phyloP scores from a whole-genome alignment of 1,140 invertebrate genomes.

The Augochlora pura region DNA sequence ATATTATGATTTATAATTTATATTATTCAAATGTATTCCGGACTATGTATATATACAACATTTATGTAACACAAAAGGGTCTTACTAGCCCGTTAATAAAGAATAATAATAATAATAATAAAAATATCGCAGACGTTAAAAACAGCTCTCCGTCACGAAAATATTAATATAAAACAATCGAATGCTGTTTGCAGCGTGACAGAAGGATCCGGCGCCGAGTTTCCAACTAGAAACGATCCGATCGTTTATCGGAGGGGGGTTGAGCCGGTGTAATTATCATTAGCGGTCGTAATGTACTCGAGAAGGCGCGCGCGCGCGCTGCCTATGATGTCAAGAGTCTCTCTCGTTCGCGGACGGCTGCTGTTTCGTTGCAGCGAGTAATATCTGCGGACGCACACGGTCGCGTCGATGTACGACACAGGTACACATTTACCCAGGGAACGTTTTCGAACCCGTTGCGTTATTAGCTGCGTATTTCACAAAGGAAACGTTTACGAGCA shows the following conservation, averaged over 20 bases:
- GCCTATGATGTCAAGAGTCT: constrained; percentile 14
- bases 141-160: too few species aligned
- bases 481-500: constrained; percentile 70
- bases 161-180: too few species aligned
- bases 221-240: constrained; percentile 29
- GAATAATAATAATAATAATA: too few species aligned
- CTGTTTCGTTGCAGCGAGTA: background rate
- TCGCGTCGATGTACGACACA: constrained; percentile 3
- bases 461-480: constrained; percentile 65
- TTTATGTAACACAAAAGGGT: too few species aligned
- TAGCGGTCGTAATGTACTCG: constrained; percentile 30
- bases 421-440: constrained; percentile 36
- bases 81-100: too few species aligned
- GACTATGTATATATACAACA: too few species aligned
- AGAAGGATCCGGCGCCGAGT: too few species aligned
- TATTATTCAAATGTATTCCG: too few species aligned
- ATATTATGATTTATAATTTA: too few species aligned
- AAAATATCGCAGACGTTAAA: too few species aligned
- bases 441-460: constrained; percentile 47
- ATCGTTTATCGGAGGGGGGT: background rate
- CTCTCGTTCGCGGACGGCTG: background rate
- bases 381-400: background rate
- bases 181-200: too few species aligned
- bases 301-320: constrained; percentile 6
- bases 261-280: constrained; percentile 60